These are phyloP conservation scores for Tautogolabrus adspersus DNA, from an alignment of 2,113 vertebrate species.

Conservation along the genomic window DNA sequence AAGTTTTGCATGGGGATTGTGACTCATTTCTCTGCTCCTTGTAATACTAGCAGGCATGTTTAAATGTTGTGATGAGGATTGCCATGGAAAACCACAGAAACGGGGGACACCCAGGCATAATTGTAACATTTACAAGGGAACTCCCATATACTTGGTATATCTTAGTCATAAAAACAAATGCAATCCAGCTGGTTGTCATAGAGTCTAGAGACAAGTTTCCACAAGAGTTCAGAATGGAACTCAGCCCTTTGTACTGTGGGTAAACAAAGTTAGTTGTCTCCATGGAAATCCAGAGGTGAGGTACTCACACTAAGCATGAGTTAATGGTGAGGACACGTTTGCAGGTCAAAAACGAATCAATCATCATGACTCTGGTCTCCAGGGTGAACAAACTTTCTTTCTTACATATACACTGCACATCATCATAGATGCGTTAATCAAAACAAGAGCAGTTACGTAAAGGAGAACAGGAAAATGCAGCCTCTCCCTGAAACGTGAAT, in stretches of 20 bases:
- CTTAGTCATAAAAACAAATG: not conserved
- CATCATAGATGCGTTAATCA: not conserved
- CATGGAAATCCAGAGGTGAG: not conserved
- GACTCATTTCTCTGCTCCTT: not conserved
- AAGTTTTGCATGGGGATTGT: not conserved
- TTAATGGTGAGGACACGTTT: not conserved
- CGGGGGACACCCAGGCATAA: not conserved
- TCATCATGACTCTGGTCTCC: not conserved
- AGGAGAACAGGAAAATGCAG: not conserved
- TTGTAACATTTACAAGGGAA: slow-evolving; percentile 23
- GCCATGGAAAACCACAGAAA: slow-evolving; percentile 40
- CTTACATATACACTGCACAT: not conserved
- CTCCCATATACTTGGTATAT: slow-evolving; percentile 18
- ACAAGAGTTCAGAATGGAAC: not conserved
- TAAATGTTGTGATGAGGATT: slow-evolving; percentile 30
- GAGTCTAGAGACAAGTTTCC: slow-evolving; percentile 21
- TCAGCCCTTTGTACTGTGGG: not conserved
- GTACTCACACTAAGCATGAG: not conserved
- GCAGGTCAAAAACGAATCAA: not conserved
- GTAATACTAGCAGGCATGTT: not conserved
- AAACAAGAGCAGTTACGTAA: not conserved
- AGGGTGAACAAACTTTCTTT: not conserved
- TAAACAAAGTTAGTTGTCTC: slow-evolving; percentile 11
- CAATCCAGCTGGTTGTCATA: slow-evolving; percentile 13
- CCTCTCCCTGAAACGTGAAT: not conserved